Evolutionary conservation across 2,113 vertebrate species (phyloP), one percentile per base, ranked within the genome.

Genomic region (Melanerpes aurifrons): DNA sequence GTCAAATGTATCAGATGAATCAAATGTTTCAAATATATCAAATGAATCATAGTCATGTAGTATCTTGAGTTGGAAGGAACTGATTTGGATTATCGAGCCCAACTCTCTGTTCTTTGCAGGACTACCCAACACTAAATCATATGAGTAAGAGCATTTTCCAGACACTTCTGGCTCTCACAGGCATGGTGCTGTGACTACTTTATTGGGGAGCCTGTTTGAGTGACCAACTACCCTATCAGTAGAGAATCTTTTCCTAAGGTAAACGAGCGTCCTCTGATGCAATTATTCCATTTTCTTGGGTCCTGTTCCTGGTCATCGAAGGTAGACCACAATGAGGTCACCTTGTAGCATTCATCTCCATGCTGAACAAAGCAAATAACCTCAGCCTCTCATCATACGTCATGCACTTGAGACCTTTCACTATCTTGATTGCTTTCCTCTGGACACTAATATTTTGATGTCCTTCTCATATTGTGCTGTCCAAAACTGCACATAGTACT

Each of bases 131-230:
- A 58, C 29, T 77, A 50, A 75, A 22, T 16, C 15, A 0, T 3
- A 15, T n/a, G 37, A 45, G 32, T 77, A 40, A 56, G 16, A 37
- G 5, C 3, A 2, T 57, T 5, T 0, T 28, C 26, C 37, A 74
- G 29, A 61, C 0, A 0, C 1, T 53, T 11, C 29, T 22, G 25
- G 19, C 9, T 54, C 63, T 59, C 32, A 8, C 32, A 43, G 21
- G 3, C 20, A 54, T 59, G 20, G 5, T 61, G 20, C 6, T 2
- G 1, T 59, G 48, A 7, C 15, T 8, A 7, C 37, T 53, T 32
- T 32, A 26, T 10, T 35, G 19, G 7, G 35, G 5, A 61, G 3
- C 8, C 66, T 45, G 17, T 29, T 32, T 9, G 22, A 70, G n/a
- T 61, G 40, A 58, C 18, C 2, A 2, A 18, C 9, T 10, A 31